phyloP scores from a whole-genome alignment of 1,140 invertebrate genomes.

The Aphelinus certus region DNA sequence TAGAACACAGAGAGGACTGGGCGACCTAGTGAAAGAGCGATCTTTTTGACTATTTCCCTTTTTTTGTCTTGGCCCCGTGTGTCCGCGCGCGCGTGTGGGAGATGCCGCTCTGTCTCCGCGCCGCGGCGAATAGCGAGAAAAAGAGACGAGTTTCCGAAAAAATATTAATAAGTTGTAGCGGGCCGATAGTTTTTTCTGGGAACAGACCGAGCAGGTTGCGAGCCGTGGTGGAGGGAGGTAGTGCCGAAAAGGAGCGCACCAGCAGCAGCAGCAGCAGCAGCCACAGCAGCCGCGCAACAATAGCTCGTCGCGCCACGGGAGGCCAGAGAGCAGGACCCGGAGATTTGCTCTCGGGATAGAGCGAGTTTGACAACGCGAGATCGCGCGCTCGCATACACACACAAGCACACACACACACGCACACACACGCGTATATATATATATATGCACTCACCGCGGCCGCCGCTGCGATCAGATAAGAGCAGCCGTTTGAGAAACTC shows the following conservation, averaged over 20 bases:
- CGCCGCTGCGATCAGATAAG: slow-evolving; percentile 60
- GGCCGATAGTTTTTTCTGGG: slow-evolving; percentile 59
- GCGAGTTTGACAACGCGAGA: slow-evolving; percentile 61
- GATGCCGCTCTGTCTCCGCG: neutral
- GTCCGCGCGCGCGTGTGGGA: neutral
- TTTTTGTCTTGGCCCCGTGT: slow-evolving; percentile 21
- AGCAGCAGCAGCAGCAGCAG: slow-evolving; percentile 28
- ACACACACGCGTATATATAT: slow-evolving; percentile 10
- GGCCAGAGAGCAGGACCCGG: slow-evolving; percentile 39
- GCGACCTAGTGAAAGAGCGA: slow-evolving; percentile 37
- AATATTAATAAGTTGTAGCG: slow-evolving; percentile 66
- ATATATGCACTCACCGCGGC: slow-evolving; percentile 40
- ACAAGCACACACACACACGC: slow-evolving; percentile 21
- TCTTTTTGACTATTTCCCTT: slow-evolving; percentile 21
- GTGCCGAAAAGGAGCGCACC: slow-evolving; percentile 18
- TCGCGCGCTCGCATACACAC: slow-evolving; percentile 45
- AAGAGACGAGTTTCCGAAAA: slow-evolving; percentile 48
- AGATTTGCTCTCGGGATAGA: slow-evolving; percentile 61
- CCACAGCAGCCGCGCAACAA: slow-evolving; percentile 52
- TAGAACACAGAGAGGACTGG: slow-evolving; percentile 22
- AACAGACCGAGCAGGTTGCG: slow-evolving; percentile 44
- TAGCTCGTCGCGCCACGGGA: slow-evolving; percentile 59
- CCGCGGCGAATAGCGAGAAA: neutral
- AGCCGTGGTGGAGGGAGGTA: slow-evolving; percentile 18
- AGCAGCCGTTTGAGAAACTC: slow-evolving; percentile 56